These are phyloP conservation scores for Lucinisca nassula DNA, from an alignment of 2,888 invertebrate genomes.

Conservation along the genomic window DNA sequence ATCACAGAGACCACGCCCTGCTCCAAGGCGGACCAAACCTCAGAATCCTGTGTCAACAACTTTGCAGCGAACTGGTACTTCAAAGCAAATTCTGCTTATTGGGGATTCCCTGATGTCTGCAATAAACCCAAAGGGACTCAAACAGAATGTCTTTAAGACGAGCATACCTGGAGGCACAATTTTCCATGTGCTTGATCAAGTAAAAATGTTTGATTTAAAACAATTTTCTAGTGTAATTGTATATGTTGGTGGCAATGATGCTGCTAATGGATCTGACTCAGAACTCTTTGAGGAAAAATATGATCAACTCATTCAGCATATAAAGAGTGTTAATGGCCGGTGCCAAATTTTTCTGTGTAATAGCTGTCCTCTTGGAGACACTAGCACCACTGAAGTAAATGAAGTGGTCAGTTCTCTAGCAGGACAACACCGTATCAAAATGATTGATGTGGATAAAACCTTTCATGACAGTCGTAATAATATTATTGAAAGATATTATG, in stretches of 20 bases:
- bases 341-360: conserved; percentile 1
- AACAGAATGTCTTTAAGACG: neutral
- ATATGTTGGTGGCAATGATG: conserved; percentile 10
- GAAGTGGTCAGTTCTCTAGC: neutral
- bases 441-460: neutral
- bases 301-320: neutral
- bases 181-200: neutral
- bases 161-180: neutral
- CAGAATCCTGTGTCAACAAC: neutral
- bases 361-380: neutral
- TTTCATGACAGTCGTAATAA: neutral
- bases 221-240: neutral
- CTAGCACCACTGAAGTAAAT: neutral
- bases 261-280: neutral
- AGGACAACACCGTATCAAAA: neutral
- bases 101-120: neutral
- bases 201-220: neutral
- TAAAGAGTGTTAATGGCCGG: neutral
- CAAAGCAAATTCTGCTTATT: neutral
- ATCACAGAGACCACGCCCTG: neutral
- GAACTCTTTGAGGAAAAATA: neutral
- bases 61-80: neutral
- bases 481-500: neutral
- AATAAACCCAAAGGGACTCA: neutral
- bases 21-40: neutral